Base-by-base conservation (phyloP, 1,140 invertebrate species). In the Drosophila setifemur region DNA sequence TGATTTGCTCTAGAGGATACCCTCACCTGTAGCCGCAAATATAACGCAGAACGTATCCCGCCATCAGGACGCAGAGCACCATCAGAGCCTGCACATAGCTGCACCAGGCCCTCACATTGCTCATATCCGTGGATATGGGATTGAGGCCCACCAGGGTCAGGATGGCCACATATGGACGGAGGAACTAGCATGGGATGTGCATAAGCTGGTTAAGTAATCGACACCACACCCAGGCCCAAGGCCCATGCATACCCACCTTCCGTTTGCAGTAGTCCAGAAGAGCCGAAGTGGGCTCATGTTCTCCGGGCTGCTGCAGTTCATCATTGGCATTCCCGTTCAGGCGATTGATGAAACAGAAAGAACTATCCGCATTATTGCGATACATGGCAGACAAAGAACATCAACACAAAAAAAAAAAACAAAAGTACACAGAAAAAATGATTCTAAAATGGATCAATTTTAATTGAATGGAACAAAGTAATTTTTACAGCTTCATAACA, bases 181-280 rank as follows among this genome's bases (percentile, higher is more conserved):
- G 90, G 88, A 96, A 95, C 93, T 93, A 92, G 71, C n/a, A 9
- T 3, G 5, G 39, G 11, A 29, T 3, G 2, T 2, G 1, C 9
- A 25, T 19, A 21, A 26, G 12, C 0, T 40, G 8, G 58, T 37
- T 12, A 14, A 11, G 11, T 58, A 58, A 58, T 53, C 12, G 52
- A 26, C 29, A 44, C n/a, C 55, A 55, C 50, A 39, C 25, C 40
- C 26, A 54, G 8, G 40, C 9, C 18, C 35, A 31, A 7, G n/a
- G n/a, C n/a, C n/a, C n/a, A 3, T 6, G 11, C 12, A 53, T 11
- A 83, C 71, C 71, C 75, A 93, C 92, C 90, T 95, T 95, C 33
- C 93, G 93, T 91, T 96, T 95, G 90, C 95, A 96, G 74, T 95
- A 95, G 86, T 93, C 93, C 86, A 96, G 91, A 57, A 96, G 93